phyloP scores from a whole-genome alignment of 30 jellyfish, hydroid and myxozoan genomes.

The Cassiopea andromeda region DNA sequence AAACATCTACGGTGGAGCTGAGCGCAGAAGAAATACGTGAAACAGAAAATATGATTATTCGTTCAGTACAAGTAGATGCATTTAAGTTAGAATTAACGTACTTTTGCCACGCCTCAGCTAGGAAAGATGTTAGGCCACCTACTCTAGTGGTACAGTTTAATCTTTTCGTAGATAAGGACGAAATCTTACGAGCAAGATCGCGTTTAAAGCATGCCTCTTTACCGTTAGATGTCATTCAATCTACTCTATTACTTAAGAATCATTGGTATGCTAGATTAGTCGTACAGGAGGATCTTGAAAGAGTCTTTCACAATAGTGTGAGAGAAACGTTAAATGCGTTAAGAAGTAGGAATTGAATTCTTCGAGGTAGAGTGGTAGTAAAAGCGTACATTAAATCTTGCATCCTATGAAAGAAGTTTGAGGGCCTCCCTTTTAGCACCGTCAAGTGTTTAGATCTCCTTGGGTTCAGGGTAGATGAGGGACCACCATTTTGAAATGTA shows the following conservation, averaged over 20 bases:
- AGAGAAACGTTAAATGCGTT: neutral
- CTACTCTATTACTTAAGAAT: neutral
- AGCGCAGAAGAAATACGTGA: neutral
- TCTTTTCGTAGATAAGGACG: slow-evolving; percentile 4
- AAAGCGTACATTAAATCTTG: neutral
- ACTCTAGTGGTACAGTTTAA: slow-evolving; percentile 5
- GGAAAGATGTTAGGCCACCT: slow-evolving; percentile 7
- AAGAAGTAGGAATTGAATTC: slow-evolving; percentile 2
- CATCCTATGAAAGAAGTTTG: slow-evolving; percentile 15
- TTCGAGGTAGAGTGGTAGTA: slow-evolving; percentile 39
- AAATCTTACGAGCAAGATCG: neutral
- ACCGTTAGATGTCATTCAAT: neutral
- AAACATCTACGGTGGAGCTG: neutral
- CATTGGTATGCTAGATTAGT: slow-evolving; percentile 1
- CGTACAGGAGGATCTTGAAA: neutral
- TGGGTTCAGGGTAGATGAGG: slow-evolving; percentile 30
- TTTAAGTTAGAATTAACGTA: neutral
- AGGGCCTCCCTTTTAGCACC: slow-evolving; percentile 23
- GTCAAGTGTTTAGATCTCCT: slow-evolving; percentile 30
- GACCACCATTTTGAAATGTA: slow-evolving; percentile 44
- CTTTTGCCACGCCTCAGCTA: neutral
- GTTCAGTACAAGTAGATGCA: neutral
- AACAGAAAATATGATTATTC: slow-evolving; percentile 3
- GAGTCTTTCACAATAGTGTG: neutral
- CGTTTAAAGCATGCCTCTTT: slow-evolving; percentile 6